These are phyloP conservation scores for Rana temporaria DNA, from an alignment of 2,113 vertebrate genomes.

Conservation along the genomic window DNA sequence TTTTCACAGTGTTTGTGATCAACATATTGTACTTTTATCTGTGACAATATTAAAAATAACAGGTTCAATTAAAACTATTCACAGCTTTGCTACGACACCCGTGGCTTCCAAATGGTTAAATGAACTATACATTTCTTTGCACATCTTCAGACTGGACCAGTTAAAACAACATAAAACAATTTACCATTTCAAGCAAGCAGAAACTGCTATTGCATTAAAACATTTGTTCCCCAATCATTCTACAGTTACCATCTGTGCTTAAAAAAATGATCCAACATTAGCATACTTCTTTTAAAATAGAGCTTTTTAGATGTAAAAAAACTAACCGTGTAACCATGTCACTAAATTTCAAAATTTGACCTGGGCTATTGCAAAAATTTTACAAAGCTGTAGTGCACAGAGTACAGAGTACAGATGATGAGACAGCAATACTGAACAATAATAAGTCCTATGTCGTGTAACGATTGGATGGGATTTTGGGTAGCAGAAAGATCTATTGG, in stretches of 20 bases:
- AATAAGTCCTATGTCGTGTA: neutral
- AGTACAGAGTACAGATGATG: neutral
- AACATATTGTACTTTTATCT: constrained; percentile 1
- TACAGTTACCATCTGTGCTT: constrained; percentile 19
- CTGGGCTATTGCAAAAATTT: neutral
- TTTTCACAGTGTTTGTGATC: constrained; percentile 43
- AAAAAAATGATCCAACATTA: constrained; percentile 23
- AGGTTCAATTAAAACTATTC: neutral
- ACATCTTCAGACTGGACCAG: neutral
- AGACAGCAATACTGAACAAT: neutral
- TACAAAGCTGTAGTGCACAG: neutral
- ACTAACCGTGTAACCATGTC: neutral
- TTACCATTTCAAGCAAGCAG: neutral
- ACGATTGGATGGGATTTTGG: neutral
- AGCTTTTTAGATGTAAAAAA: constrained; percentile 33
- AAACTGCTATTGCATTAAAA: neutral
- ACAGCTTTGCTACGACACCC: neutral
- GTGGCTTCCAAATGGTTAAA: too few species aligned
- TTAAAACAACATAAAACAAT: neutral
- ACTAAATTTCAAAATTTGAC: neutral
- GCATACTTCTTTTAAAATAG: constrained; percentile 29
- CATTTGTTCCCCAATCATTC: neutral
- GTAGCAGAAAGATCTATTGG: neutral
- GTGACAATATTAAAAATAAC: constrained; percentile 4
- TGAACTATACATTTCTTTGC: too few species aligned